Base-by-base conservation (phyloP, 2,888 invertebrate species). In the Cantharis rufa region DNA sequence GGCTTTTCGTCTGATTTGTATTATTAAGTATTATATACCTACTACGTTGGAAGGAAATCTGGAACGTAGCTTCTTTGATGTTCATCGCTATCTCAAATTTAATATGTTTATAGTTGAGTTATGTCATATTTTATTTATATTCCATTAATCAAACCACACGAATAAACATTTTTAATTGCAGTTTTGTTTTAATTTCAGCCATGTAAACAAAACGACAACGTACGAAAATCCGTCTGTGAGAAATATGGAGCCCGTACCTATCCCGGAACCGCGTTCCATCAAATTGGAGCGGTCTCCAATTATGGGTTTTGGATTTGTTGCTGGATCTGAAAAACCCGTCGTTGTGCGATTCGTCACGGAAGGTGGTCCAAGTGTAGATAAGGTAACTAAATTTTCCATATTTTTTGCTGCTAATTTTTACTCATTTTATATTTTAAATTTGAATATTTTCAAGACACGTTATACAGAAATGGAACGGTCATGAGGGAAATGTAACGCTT, bases 221-320 rank as follows among this genome's bases (percentile, higher is more conserved):
- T 96, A 96, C 87, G 95, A 96, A 86, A 95, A 96, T 70, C 97
- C 97, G 62, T 88, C 89, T 62, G 82, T 84, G 92, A 90, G 87
- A 87, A 82, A 89, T 89, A 82, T 89, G 87, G 89, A 87, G 71
- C 95, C 95, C 83, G 92, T 93, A 73, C 94, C 94, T 9, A 84
- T 84, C 0, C 96, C 96, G 0, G 93, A 94, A 78, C 96, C 96
- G 0, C 89, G 96, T 11, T 91, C 93, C 71, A 94, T 96, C 75
- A 91, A 92, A 80, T 90, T 97, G 80, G 91, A 92, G 81, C 89
- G 97, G 64, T 94, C 95, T 82, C 90, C 94, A 0, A 93, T 94
- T 74, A 91, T 96, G 79, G 97, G 97, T 0, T 98, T 97, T 87
- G 98, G 98, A 1, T 98, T 98, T 88, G 97, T 98, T n/a, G 97